Base-by-base conservation (phyloP, 2,888 invertebrate species). In the Dynastes tityus region DNA sequence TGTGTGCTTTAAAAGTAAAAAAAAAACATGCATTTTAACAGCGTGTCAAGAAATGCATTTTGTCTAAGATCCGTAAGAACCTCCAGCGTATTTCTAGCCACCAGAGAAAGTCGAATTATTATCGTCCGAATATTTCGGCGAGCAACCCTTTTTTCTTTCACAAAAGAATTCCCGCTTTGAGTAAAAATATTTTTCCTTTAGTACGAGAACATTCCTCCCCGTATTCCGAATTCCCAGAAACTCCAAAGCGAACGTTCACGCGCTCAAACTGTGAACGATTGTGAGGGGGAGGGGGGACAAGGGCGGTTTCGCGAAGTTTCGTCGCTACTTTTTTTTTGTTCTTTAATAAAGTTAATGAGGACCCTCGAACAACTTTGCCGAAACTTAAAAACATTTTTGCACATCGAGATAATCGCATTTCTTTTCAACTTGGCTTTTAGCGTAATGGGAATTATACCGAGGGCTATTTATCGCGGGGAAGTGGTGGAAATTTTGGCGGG, bases 341-440 rank as follows among this genome's bases (percentile, higher is more conserved):
- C 16, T 58, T 74, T 58, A 58, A 58, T 22, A 58, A 4, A 58
- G 22, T 58, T 58, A 58, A 58, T 22, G 55, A 58, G 55, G 55
- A 16, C 22, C 16, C 55, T 58, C 22, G 22, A 58, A 58, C 55
- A 58, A 58, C 55, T 58, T 58, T 16, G 9, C 5, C 6, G 8
- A 22, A 58, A 58, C 55, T 58, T 58, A 4, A 58, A 16, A 27
- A 22, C 22, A 16, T n/a, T 53, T 53, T 53, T 53, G 13, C 22
- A 0, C 55, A 5, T 58, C 22, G 55, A 16, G 55, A 16, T 58
- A 58, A 58, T 58, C 22, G 55, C 55, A 22, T 6, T 3, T 53
- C 55, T 58, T 58, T 58, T 58, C 16, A 22, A 58, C 55, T 58
- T 16, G 6, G 55, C 55, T 58, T 58, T 58, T 58, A 58, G 22